phyloP scores from a whole-genome alignment of 64 coral and sea anemone genomes.

The Montipora efflorescens region DNA sequence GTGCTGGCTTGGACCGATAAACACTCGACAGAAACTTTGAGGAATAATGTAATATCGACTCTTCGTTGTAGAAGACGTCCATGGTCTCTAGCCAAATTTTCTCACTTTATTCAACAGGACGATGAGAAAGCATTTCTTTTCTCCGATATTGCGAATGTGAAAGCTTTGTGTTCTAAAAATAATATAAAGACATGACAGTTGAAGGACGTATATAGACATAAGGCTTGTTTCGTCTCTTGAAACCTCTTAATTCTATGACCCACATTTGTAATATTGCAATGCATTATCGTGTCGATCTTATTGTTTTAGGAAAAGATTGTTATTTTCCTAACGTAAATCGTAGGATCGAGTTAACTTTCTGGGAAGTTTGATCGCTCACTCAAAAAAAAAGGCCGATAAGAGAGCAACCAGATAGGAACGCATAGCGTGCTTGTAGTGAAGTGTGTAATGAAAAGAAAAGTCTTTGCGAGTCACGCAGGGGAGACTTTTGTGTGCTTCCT shows the following conservation, averaged over 20 bases:
- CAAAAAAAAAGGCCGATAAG: background rate
- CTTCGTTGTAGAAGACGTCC: background rate
- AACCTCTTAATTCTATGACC: background rate
- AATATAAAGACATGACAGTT: background rate
- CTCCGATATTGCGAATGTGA: background rate
- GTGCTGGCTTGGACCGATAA: background rate
- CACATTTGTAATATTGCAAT: background rate
- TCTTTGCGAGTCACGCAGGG: no score
- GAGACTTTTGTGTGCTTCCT: background rate
- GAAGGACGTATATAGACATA: background rate
- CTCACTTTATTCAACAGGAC: no score
- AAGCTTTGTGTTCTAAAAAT: background rate
- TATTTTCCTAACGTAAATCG: background rate
- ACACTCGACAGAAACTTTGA: background rate
- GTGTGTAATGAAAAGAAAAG: background rate
- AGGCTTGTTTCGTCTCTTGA: conserved; percentile 6
- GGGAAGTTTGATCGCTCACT: background rate
- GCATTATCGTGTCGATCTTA: background rate
- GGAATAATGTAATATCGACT: background rate
- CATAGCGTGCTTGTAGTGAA: background rate
- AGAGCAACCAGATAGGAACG: background rate
- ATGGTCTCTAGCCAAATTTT: background rate
- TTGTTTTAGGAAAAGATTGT: background rate
- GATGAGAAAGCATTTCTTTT: background rate
- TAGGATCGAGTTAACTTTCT: background rate